Base-by-base conservation (phyloP, 2,797 vertebrate genomes). In the Bovichtus variegatus region DNA sequence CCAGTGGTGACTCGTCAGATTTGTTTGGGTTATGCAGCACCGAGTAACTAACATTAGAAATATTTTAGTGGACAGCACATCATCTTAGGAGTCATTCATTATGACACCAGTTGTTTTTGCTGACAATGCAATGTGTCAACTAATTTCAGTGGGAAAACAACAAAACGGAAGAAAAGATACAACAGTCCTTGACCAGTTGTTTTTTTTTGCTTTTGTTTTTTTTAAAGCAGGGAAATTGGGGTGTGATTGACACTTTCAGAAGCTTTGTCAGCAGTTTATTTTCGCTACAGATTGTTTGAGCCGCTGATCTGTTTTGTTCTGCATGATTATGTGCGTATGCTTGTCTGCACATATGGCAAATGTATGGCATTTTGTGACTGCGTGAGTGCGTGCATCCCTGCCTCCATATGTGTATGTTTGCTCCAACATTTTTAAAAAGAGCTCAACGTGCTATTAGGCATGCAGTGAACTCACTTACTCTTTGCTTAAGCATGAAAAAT, bases 401-500 rank as follows among this genome's bases (percentile, higher is more conserved):
- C 25, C 46, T 53, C 31, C 19, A 2, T 66, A 9, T 36, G 50
- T 44, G 31, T 55, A 38, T n/a, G 29, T 53, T 9, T 49, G 27
- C 31, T 16, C 38, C 53, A 18, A 11, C 8, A 25, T 64, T 36
- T 78, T 31, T 11, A 11, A 36, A 76, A 65, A 34, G n/a, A 67
- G 44, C 46, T 63, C 19, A 34, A 49, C 40, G 65, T 27, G 23
- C 66, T 21, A 27, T 63, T 58, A 60, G 38, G 61, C 15, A 53
- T 49, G 51, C 63, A 58, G 11, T 27, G 50, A 69, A 65, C 47
- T 75, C 25, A 9, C 63, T 73, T 46, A 60, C 58, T 60, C 60
- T 61, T 75, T 16, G 44, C 60, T 51, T 61, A 49, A 71, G n/a
- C 40, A 78, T 88, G 31, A 82, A 87, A 78, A 61, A 76, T 78